phyloP scores from a whole-genome alignment of 2,888 invertebrate genomes.

The Teleiodes luculella region DNA sequence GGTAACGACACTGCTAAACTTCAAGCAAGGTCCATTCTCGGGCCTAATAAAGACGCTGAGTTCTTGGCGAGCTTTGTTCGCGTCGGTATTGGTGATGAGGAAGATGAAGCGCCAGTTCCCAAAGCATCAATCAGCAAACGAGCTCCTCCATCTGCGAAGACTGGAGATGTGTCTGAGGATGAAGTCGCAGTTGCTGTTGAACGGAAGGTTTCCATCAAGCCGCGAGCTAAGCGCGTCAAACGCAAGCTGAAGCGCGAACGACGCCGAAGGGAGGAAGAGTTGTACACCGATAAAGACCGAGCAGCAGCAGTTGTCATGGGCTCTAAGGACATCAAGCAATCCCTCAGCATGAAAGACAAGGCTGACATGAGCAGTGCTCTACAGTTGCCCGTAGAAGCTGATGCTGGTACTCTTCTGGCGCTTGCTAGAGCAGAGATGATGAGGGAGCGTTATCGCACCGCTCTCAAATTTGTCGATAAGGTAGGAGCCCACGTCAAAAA shows the following conservation, averaged over 20 bases:
- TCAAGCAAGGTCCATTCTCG: constrained; percentile 80
- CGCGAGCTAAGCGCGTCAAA: constrained; percentile 51
- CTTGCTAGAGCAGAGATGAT: constrained; percentile 87
- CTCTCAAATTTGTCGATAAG: constrained; percentile 88
- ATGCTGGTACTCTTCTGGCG: constrained; percentile 86
- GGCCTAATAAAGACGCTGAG: constrained; percentile 84
- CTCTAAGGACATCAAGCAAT: constrained; percentile 91
- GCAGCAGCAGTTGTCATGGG: constrained; percentile 94
- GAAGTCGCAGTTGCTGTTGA: constrained; percentile 53
- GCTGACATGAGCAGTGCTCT: constrained; percentile 85
- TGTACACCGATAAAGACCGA: constrained; percentile 93
- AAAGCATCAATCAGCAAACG: constrained; percentile 69
- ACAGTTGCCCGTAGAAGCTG: constrained; percentile 87
- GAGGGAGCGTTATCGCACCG: constrained; percentile 84
- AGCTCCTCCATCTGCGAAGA: constrained; percentile 53
- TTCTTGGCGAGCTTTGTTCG: constrained; percentile 89
- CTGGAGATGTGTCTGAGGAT: constrained; percentile 44
- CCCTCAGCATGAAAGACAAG: constrained; percentile 87
- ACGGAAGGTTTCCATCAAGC: constrained; percentile 57
- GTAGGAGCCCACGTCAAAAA: constrained; percentile 50
- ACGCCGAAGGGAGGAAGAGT: constrained; percentile 80
- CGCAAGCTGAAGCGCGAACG: constrained; percentile 61
- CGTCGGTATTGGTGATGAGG: constrained; percentile 80
- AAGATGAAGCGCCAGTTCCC: constrained; percentile 64
- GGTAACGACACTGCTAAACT: constrained; percentile 62